phyloP scores from a whole-genome alignment of 1,140 invertebrate genomes.

The Euura lappo region DNA sequence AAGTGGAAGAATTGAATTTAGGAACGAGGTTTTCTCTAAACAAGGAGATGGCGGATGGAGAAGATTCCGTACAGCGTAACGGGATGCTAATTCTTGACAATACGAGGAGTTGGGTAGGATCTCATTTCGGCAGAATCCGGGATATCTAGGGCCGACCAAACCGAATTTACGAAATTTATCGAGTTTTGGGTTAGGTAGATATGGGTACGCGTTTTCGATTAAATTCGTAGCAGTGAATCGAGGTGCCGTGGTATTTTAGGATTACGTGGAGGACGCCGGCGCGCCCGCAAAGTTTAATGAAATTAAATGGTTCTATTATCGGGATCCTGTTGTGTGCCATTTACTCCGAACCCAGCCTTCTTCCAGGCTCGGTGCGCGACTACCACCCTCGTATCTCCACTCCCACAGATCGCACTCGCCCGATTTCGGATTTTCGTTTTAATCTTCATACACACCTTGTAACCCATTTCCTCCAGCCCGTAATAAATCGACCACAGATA shows the following conservation, averaged over 20 bases:
- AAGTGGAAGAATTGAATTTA: neutral
- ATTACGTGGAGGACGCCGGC: neutral
- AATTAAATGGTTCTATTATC: conserved; percentile 3
- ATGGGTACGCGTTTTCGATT: neutral
- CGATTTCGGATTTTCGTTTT: too few species aligned
- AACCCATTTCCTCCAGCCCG: too few species aligned
- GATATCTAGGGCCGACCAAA: neutral
- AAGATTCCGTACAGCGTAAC: conserved; percentile 27
- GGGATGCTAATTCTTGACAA: conserved; percentile 26
- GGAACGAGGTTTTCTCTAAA: neutral
- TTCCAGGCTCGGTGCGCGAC: too few species aligned
- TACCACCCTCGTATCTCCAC: too few species aligned
- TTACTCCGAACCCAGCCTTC: too few species aligned
- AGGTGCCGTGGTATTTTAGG: neutral
- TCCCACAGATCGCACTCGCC: too few species aligned
- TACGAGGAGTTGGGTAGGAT: neutral
- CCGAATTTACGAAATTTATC: neutral
- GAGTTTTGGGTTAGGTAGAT: too few species aligned
- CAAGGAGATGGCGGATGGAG: conserved; percentile 18
- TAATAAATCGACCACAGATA: neutral
- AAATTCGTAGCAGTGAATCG: neutral
- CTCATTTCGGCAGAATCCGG: too few species aligned
- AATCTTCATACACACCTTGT: too few species aligned
- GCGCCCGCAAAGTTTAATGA: neutral
- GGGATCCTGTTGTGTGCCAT: too few species aligned